Conservation (phyloP, 2,113 vertebrate genomes). For the Tiliqua scincoides region DNA sequence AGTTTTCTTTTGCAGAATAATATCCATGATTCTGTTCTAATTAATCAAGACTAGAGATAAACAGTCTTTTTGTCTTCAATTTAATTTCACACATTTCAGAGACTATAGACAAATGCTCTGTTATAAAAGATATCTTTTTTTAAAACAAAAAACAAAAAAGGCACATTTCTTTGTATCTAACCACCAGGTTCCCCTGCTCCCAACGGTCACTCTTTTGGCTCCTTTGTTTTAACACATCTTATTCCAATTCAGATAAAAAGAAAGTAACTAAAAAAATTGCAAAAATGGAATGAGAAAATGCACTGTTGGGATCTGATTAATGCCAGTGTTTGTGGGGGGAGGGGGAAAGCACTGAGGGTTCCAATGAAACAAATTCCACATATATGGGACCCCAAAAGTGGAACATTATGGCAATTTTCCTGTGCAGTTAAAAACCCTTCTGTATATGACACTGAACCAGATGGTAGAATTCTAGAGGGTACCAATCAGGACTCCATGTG, state of each 20-base stretch:
- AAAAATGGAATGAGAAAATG: background rate
- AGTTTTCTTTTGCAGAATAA: slow-evolving; percentile 69
- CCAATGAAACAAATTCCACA: background rate
- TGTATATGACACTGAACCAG: background rate
- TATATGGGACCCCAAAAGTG: background rate
- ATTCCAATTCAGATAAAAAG: slow-evolving; percentile 42
- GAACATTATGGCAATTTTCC: background rate
- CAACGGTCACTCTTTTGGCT: slow-evolving; percentile 27
- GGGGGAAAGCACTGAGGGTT: background rate
- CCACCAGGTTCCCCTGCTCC: slow-evolving; percentile 15
- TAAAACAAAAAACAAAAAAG: slow-evolving; percentile 36
- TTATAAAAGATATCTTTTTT: slow-evolving; percentile 48
- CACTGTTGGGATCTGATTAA: background rate
- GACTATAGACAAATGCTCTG: slow-evolving; percentile 45
- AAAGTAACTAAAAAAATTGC: slow-evolving; percentile 10
- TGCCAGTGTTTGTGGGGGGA: too few species aligned
- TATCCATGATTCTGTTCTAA: slow-evolving; percentile 60
- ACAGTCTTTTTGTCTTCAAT: slow-evolving; percentile 59
- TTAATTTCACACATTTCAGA: slow-evolving; percentile 68
- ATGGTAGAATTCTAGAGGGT: background rate
- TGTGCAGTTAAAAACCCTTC: background rate
- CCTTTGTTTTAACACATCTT: slow-evolving; percentile 29
- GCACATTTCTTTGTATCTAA: slow-evolving; percentile 40
- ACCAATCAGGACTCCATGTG: background rate
- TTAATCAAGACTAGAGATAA: slow-evolving; percentile 62